Evolutionary conservation across 2,113 vertebrate genomes (phyloP).

Genomic region (Melanostigma gelatinosum): DNA sequence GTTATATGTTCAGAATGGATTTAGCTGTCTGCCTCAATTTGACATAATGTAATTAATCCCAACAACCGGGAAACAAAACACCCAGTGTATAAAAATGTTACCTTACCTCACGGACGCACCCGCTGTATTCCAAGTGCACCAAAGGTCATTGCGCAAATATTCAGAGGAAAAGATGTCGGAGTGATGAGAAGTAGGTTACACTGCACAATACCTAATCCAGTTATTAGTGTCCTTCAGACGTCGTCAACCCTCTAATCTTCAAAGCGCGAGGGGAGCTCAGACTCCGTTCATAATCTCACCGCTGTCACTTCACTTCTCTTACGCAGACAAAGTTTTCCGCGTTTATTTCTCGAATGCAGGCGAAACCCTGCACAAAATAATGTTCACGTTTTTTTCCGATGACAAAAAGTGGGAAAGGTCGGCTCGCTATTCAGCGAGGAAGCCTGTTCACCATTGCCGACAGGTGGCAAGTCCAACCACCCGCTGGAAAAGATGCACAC

Average conservation of each 20-base stretch:
- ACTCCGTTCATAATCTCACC: slow-evolving; percentile 57
- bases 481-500: slow-evolving; percentile 47
- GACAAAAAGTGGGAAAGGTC: slow-evolving; percentile 16
- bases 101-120: slow-evolving; percentile 67
- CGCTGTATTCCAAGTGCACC: slow-evolving; percentile 70
- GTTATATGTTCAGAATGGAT: neutral
- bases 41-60: neutral
- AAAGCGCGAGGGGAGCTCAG: slow-evolving; percentile 59
- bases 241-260: slow-evolving; percentile 76
- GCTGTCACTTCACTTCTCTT: slow-evolving; percentile 56
- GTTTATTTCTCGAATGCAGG: slow-evolving; percentile 29
- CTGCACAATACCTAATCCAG: slow-evolving; percentile 72
- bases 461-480: slow-evolving; percentile 60
- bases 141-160: slow-evolving; percentile 75
- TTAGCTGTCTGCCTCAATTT: slow-evolving; percentile 27
- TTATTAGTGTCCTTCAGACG: slow-evolving; percentile 75
- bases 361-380: slow-evolving; percentile 9
- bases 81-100: neutral
- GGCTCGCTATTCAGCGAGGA: slow-evolving; percentile 10
- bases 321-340: slow-evolving; percentile 62
- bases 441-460: slow-evolving; percentile 40
- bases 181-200: slow-evolving; percentile 64
- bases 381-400: neutral
- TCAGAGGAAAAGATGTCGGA: slow-evolving; percentile 62
- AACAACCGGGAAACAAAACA: neutral